These are phyloP conservation scores for Notoglanidium macrostoma DNA, from an alignment of 2,797 vertebrate genomes.

Conservation along the genomic window DNA sequence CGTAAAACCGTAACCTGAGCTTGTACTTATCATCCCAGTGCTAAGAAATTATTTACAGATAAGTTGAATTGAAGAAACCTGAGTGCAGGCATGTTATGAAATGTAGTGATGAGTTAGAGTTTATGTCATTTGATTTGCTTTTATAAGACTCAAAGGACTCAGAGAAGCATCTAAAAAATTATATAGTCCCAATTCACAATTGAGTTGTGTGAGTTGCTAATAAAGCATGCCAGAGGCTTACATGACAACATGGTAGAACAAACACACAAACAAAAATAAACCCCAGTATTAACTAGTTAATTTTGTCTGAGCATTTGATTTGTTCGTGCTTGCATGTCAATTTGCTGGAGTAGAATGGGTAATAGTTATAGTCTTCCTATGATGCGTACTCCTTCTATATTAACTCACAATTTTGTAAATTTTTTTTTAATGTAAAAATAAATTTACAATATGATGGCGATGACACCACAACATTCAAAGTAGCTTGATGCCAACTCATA, in stretches of 20 bases:
- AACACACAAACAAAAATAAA: no score
- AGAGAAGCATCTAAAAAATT: not conserved
- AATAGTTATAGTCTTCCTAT: not conserved
- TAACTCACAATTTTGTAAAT: not conserved
- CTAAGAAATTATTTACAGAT: not conserved
- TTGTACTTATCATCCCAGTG: not conserved
- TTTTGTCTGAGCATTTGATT: not conserved
- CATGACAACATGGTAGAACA: not conserved
- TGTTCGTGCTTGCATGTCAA: not conserved
- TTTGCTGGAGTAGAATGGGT: not conserved
- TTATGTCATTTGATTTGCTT: not conserved
- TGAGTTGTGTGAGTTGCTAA: not conserved
- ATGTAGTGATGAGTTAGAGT: not conserved
- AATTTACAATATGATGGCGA: not conserved
- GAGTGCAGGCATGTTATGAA: not conserved
- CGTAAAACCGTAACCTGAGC: not conserved
- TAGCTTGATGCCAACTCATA: not conserved
- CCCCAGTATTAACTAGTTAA: not conserved
- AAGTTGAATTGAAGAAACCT: not conserved
- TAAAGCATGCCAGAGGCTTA: not conserved
- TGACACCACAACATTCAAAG: not conserved
- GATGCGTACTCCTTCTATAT: not conserved
- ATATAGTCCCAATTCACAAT: not conserved
- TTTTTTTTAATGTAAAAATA: not conserved
- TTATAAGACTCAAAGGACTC: not conserved